Percentiles rank a stretch among this genome's conserved stretches.
Conservation (phyloP, 2,113 vertebrate genomes). For the Rafetus swinhoei region DNA sequence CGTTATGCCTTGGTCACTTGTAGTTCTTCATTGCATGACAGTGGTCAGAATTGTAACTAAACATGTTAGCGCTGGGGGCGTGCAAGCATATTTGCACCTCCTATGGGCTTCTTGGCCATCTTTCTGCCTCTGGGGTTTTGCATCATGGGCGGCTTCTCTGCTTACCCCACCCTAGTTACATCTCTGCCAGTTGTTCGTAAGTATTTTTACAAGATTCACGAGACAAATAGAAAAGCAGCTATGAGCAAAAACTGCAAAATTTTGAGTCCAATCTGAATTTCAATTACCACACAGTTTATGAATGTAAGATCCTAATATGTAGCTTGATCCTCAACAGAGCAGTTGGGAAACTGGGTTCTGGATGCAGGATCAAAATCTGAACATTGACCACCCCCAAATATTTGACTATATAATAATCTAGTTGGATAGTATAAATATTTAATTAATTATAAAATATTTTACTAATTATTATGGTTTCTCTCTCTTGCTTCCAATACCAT, state of each 20-base stretch:
- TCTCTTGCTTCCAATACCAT: too few relatives aligned
- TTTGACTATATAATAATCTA: neutral
- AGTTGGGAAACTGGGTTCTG: neutral
- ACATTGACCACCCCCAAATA: neutral
- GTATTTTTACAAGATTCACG: neutral
- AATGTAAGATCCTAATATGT: neutral
- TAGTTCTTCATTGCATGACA: neutral
- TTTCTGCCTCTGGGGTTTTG: neutral
- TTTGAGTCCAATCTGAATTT: neutral
- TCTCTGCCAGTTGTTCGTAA: neutral
- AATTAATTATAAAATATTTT: neutral
- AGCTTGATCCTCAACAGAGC: neutral
- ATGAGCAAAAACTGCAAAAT: neutral
- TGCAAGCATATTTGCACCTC: neutral
- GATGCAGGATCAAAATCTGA: neutral
- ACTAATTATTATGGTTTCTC: neutral
- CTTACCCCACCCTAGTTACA: neutral
- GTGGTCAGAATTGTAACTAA: neutral
- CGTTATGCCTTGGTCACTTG: neutral
- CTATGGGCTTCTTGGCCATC: neutral
- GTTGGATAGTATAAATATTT: neutral
- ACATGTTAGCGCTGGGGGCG: neutral
- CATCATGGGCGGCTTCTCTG: neutral
- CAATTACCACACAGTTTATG: neutral
- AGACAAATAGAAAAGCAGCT: neutral